Evolutionary conservation across 2,797 vertebrate species (phyloP).

Genomic region (Phyllotis vaccarum): DNA sequence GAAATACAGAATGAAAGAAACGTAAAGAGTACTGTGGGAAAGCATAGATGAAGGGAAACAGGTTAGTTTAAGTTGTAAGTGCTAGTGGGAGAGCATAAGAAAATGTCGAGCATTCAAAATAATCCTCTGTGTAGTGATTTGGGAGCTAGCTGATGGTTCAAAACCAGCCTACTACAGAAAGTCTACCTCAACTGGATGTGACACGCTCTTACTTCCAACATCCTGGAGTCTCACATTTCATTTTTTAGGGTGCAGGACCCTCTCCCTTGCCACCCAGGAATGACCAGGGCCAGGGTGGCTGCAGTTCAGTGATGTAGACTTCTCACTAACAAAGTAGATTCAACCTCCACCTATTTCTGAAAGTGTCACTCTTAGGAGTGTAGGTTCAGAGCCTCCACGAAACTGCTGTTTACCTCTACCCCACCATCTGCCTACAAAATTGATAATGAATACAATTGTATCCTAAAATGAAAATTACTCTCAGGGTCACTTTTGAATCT

Average conservation of each 20-base stretch:
- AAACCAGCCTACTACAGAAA: not conserved
- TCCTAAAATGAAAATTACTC: no score
- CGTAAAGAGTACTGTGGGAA: not conserved
- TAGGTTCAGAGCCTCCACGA: not conserved
- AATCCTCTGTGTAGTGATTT: not conserved
- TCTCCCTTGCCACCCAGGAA: not conserved
- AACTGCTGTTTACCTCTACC: not conserved
- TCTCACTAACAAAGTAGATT: not conserved
- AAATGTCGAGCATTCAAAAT: not conserved
- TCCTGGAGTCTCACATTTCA: not conserved
- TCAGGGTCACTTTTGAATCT: not conserved
- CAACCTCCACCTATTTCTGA: not conserved
- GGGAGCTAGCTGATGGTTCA: not conserved
- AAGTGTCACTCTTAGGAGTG: not conserved
- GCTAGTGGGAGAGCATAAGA: not conserved
- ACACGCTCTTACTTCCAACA: not conserved
- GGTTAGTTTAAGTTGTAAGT: not conserved
- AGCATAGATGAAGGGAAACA: not conserved
- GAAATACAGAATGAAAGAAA: not conserved
- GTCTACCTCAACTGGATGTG: not conserved
- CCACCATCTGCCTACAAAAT: not conserved
- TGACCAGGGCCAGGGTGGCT: not conserved
- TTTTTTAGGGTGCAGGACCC: not conserved
- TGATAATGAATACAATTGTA: not conserved
- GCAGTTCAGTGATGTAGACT: no score